Base-by-base conservation (phyloP, 2,797 vertebrate genomes). In the Luscinia luscinia region DNA sequence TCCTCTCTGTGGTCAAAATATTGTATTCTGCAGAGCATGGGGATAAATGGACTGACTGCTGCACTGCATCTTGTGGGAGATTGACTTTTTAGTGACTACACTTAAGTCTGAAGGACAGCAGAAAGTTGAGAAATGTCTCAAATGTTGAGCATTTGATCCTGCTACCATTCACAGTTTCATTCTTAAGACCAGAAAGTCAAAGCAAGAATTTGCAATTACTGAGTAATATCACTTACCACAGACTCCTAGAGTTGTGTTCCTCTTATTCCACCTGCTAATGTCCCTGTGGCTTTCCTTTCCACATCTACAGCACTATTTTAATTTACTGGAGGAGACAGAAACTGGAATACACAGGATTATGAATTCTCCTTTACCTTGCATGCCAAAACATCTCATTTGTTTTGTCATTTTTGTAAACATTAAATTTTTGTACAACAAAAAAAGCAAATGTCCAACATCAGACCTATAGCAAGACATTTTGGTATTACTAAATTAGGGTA, bases 231-330 rank as follows among this genome's bases (percentile, higher is more conserved):
- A 18, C 28, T 52, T 45, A 69, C 28, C 26, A 67, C 36, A 28
- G 22, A 69, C n/a, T 59, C 16, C 16, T n/a, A n/a, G 17, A 75
- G 9, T 41, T 54, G 28, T 0, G 0, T 46, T 84, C 15, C 9
- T 51, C 10, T 58, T 77, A 30, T 48, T 73, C 66, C 12, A 16
- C 23, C 43, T 70, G 17, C 26, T 43, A 40, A 38, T 23, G 15
- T 11, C 11, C 30, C 36, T 43, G 11, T 41, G 45, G 10, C 15
- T 88, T 28, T 51, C 77, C 12, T 28, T 74, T 6, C 21, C n/a
- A 63, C 26, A 77, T 12, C 17, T 64, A 34, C 16, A 70, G 14
- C 22, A 32, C 55, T 74, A 23, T 43, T n/a, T 46, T 91, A 28
- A 66, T 67, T 62, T 83, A 23, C 43, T 59, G 9, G 38, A 64